Evolutionary conservation across 1,140 invertebrate genomes (phyloP).

Genomic region (Hestina assimilis): DNA sequence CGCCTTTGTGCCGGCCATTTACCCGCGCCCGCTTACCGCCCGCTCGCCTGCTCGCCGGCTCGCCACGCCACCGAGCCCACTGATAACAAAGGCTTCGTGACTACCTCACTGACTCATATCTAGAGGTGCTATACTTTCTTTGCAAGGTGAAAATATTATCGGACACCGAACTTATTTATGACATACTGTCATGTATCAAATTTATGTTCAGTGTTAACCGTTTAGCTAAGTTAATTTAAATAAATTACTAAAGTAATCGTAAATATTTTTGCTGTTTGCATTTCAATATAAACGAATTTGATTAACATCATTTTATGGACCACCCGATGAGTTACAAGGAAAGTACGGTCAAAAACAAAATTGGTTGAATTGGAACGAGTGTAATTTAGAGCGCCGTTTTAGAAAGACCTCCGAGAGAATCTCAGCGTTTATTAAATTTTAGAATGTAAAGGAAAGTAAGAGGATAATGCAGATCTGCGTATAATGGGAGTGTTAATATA

Average conservation of each 20-base stretch:
- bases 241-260: background rate
- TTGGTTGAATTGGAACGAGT: slow-evolving; percentile 35
- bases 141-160: slow-evolving; percentile 38
- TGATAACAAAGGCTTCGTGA: slow-evolving; percentile 70
- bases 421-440: slow-evolving; percentile 29
- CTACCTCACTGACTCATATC: slow-evolving; percentile 61
- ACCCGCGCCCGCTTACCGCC: slow-evolving; percentile 42
- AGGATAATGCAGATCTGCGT: slow-evolving; percentile 44
- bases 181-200: background rate
- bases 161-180: slow-evolving; percentile 4
- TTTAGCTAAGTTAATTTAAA: background rate
- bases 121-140: slow-evolving; percentile 36
- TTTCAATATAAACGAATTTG: slow-evolving; percentile 19
- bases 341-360: slow-evolving; percentile 34
- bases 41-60: background rate
- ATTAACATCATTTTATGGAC: slow-evolving; percentile 45
- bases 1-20: slow-evolving; percentile 67
- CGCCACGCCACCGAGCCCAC: slow-evolving; percentile 9
- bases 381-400: slow-evolving; percentile 32
- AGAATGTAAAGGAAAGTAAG: slow-evolving; percentile 49
- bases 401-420: slow-evolving; percentile 27
- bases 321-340: slow-evolving; percentile 47
- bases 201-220: too few relatives aligned
- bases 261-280: background rate
- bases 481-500: slow-evolving; percentile 57